Conservation (phyloP, 2,888 invertebrate species). For the Hirtodrosophila confusa region DNA sequence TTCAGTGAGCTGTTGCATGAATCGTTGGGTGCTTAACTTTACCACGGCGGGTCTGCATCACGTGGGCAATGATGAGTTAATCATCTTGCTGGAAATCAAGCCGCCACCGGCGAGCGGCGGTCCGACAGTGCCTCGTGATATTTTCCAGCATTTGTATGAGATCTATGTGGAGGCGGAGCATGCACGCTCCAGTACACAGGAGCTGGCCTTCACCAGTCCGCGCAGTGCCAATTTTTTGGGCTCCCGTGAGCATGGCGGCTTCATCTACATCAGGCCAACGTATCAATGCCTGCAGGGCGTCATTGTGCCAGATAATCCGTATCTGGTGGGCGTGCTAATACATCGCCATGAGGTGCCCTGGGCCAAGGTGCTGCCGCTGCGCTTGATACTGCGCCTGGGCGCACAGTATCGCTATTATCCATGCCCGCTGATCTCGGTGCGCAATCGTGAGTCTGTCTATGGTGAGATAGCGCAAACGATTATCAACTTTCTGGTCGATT, state of each 20-base stretch:
- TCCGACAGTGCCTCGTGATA: constrained; percentile 86
- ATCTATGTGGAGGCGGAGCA: constrained; percentile 88
- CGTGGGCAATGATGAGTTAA: constrained; percentile 93
- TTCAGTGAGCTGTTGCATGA: constrained; percentile 91
- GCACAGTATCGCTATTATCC: constrained; percentile 95
- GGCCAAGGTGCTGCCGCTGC: constrained; percentile 90
- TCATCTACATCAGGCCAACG: constrained; percentile 91
- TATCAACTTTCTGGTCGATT: constrained; percentile 93
- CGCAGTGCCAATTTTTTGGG: constrained; percentile 86
- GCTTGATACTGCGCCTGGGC: constrained; percentile 91
- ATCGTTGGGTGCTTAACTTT: constrained; percentile 90
- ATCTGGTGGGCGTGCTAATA: constrained; percentile 90
- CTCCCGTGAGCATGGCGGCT: constrained; percentile 91
- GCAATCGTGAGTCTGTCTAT: constrained; percentile 91
- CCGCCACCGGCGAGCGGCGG: constrained; percentile 83
- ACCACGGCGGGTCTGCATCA: constrained; percentile 90
- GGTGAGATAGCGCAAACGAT: constrained; percentile 95
- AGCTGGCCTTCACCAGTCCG: constrained; percentile 88
- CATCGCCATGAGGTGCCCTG: constrained; percentile 87
- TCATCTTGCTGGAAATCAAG: constrained; percentile 89
- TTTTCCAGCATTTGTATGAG: constrained; percentile 90
- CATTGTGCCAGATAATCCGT: constrained; percentile 89
- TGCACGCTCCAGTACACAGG: constrained; percentile 88
- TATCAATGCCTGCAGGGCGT: constrained; percentile 92
- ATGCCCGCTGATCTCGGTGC: constrained; percentile 91